Conservation (phyloP, 2,888 invertebrate genomes). For the Luperina testacea region DNA sequence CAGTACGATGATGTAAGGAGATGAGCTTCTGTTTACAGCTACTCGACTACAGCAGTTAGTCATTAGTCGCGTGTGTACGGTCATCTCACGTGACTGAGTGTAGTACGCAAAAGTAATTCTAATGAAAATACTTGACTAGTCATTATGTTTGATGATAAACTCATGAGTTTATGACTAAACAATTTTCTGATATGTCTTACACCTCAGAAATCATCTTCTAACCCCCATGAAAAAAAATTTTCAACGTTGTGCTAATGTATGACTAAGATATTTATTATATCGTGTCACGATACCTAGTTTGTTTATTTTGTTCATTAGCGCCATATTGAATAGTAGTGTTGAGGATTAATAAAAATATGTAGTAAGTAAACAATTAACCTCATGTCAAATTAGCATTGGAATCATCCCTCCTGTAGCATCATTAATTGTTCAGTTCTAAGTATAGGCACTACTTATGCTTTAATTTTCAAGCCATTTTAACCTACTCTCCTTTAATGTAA, state of each 20-base stretch:
- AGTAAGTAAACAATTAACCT: conserved; percentile 14
- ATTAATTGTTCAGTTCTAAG: background rate
- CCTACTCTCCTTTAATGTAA: background rate
- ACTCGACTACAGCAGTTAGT: background rate
- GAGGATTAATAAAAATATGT: conserved; percentile 20
- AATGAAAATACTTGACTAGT: conserved; percentile 13
- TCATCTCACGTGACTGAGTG: conserved; percentile 40
- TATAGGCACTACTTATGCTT: background rate
- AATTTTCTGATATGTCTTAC: conserved; percentile 1
- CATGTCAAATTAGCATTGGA: background rate
- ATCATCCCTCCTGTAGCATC: background rate
- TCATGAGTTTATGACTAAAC: conserved; percentile 22
- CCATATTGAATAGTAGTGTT: conserved; percentile 5
- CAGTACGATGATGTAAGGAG: conserved; percentile 12
- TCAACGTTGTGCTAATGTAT: conserved; percentile 14
- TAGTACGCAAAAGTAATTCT: conserved; percentile 1
- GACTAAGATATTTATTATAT: background rate
- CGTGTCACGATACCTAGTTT: background rate
- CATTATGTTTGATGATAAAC: conserved; percentile 13
- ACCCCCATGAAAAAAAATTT: background rate
- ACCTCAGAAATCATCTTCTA: background rate
- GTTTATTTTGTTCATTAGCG: conserved; percentile 23
- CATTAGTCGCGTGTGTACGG: conserved; percentile 18
- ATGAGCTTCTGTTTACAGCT: conserved; percentile 1
- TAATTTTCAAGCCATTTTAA: background rate